Evolutionary conservation across 2,113 vertebrate species (phyloP), one percentile per base, ranked within the genome.

Genomic region (Tiliqua scincoides): DNA sequence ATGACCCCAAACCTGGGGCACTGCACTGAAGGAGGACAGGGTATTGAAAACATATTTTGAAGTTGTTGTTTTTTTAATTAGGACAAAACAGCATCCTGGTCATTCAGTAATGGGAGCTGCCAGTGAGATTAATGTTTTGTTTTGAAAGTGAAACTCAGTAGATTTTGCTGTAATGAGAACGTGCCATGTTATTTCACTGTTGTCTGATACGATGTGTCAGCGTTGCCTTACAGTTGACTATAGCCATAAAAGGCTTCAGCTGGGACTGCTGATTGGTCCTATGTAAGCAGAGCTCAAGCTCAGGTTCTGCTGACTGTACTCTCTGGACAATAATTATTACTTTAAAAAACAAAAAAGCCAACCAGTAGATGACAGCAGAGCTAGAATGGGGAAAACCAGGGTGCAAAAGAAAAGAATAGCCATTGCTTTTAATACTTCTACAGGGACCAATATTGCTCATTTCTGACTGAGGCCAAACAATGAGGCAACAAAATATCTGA

Each of bases 81-180:
- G 8, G 43, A 48, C 43, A 48, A 48, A 48, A 48, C 43, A 90
- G 89, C 91, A 87, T 90, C 92, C 74, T 85, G 63, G 79, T 87
- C 37, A 40, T 93, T 93, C 73, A 92, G 87, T 91, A 91, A 86
- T 80, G 86, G 78, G 84, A 89, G 87, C 91, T 89, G 86, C 92
- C 91, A 93, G 87, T 92, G 89, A 92, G 91, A 92, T 89, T 88
- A 87, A 88, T 93, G 87, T 92, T 87, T 92, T 94, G 86, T 93
- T 95, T 92, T 91, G 85, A 91, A 94, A 93, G 78, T 95, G 90
- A 89, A 94, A 93, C 91, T 80, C 90, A 94, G 37, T 94, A 93
- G 85, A 83, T 92, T 94, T 93, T 95, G 87, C 87, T 92, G 93
- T 95, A 83, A 89, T 75, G 92, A 94, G 84, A 93, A 91, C 84